Base-by-base conservation (phyloP, 1,140 invertebrate species). In the Drosophila triauraria region DNA sequence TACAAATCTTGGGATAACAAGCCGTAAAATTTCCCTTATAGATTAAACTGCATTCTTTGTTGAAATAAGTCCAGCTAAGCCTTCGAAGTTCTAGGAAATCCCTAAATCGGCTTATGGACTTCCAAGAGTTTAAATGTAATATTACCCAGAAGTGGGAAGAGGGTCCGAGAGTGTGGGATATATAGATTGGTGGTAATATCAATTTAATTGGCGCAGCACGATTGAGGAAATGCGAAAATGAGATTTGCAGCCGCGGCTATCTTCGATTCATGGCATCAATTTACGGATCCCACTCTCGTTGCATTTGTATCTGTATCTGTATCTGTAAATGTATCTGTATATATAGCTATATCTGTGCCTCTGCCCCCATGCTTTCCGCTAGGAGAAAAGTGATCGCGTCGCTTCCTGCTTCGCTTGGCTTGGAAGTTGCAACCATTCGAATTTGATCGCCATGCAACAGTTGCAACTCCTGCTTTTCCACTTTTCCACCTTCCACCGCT, bases 381-480 rank as follows among this genome's bases (percentile, higher is more conserved):
- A n/a, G 7, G 44, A 35, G 46, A 58, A 58, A 58, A 42, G 42
- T 59, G 61, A 53, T 78, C 69, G 80, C 57, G 61, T 68, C 61
- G 87, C 80, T 87, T 87, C 83, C 83, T 87, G 84, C 80, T 88
- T 82, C 67, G 60, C 30, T 67, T 43, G 17, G 25, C 53, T 38
- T 58, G n/a, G 20, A 4, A 27, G 23, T 53, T 69, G 80, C 80
- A 79, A 69, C 58, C 65, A 68, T 58, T 82, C 50, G 56, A 63
- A 82, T 80, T 80, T 70, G 70, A 87, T 86, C 76, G 76, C 62
- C 78, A 82, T 69, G 75, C 62, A 83, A 78, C 65, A 78, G 57
- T 48, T 62, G 72, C 64, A 54, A 53, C 57, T 56, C 35, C 56
- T 35, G 25, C 58, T 43, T 43, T 8, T 40, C 48, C 54, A 47